These are phyloP conservation scores for Chrysomallon squamiferum DNA, from an alignment of 1,140 invertebrate genomes.

Conservation along the genomic window DNA sequence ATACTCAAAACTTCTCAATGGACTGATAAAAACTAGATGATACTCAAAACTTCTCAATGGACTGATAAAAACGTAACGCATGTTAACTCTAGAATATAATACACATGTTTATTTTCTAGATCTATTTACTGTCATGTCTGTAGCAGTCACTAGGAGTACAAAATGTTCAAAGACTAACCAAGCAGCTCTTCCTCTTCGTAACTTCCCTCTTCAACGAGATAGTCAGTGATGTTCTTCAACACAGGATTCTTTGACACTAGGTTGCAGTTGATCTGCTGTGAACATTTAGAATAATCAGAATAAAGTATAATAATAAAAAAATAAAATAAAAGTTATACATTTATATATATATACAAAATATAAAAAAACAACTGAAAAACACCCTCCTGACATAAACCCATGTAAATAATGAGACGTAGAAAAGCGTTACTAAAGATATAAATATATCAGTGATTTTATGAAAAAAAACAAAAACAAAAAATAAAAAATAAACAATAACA, in stretches of 20 bases:
- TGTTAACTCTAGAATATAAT: not conserved
- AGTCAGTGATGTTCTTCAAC: conserved; percentile 96
- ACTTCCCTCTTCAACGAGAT: conserved; percentile 96
- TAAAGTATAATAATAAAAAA: too few relatives aligned
- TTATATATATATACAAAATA: not conserved
- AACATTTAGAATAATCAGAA: not conserved
- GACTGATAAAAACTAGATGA: too few relatives aligned
- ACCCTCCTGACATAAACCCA: not conserved
- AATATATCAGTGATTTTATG: too few relatives aligned
- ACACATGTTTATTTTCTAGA: not conserved
- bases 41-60: too few relatives aligned
- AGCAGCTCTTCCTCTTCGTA: conserved; percentile 97
- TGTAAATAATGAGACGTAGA: too few relatives aligned
- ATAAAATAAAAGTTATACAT: not conserved
- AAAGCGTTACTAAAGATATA: too few relatives aligned
- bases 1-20: too few relatives aligned
- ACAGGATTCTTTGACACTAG: conserved; percentile 90
- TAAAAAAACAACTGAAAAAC: not conserved
- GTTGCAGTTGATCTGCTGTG: not conserved
- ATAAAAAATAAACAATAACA: too few relatives aligned
- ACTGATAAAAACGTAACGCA: not conserved
- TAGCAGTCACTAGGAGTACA: not conserved
- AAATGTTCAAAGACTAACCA: conserved; percentile 64
- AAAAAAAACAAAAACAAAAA: too few relatives aligned
- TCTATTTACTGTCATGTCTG: not conserved